A percentile compares a stretch with the other conserved stretches of the same genome.
These are phyloP conservation scores for Microcebus jonahi DNA, from an alignment of 2,113 vertebrate species.

Conservation along the genomic window DNA sequence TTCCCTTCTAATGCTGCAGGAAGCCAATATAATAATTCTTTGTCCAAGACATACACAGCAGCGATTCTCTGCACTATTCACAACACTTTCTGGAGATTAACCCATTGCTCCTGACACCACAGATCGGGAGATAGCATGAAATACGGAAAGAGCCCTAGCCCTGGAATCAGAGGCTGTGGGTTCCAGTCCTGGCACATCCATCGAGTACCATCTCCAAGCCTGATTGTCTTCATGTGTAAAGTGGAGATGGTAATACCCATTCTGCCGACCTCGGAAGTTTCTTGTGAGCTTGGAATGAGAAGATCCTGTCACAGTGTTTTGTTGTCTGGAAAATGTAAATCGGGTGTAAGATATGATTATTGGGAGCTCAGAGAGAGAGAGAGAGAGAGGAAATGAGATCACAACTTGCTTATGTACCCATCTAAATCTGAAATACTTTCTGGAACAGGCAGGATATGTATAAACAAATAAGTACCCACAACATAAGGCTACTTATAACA, in stretches of 20 bases:
- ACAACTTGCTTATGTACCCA: neutral
- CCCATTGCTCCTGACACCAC: conserved; percentile 41
- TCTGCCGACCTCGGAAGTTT: neutral
- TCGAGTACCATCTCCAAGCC: neutral
- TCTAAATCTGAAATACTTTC: conserved; percentile 8
- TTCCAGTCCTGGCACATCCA: neutral
- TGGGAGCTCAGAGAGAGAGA: conserved; percentile 36
- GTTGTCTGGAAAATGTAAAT: conserved; percentile 13
- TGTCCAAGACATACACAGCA: conserved; percentile 77
- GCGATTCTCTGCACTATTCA: conserved; percentile 72
- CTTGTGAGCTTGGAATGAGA: conserved; percentile 2
- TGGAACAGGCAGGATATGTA: neutral
- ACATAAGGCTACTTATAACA: neutral
- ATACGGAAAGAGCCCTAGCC: neutral
- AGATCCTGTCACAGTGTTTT: neutral
- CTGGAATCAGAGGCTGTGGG: neutral
- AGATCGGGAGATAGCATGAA: conserved; percentile 27
- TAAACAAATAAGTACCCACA: conserved; percentile 21
- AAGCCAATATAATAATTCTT: conserved; percentile 80
- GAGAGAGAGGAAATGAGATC: conserved; percentile 47
- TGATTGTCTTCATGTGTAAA: neutral
- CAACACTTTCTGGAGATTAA: conserved; percentile 71
- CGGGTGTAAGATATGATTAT: neutral
- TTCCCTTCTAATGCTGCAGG: conserved; percentile 60
- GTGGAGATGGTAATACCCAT: neutral